Conservation (phyloP, 2,888 invertebrate genomes). For the Nomada lathburiana region DNA sequence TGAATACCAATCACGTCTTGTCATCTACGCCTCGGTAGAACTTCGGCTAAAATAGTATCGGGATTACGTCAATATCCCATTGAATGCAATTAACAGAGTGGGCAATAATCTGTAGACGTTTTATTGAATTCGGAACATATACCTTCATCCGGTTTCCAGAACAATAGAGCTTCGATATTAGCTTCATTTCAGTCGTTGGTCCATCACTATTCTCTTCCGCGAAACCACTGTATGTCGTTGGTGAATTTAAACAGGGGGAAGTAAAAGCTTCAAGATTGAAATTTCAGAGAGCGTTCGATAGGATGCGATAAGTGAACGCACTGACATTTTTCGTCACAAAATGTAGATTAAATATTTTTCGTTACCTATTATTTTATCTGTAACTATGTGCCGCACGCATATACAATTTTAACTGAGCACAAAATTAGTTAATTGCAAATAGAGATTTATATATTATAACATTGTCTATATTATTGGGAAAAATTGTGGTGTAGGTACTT, state of each 20-base stretch:
- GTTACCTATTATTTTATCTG: too few species aligned
- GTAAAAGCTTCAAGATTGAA: not conserved
- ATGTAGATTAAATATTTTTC: too few species aligned
- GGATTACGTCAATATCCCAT: conserved; percentile 17
- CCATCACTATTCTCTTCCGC: not conserved
- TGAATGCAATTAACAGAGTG: not conserved
- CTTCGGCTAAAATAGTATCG: not conserved
- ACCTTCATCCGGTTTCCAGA: not conserved
- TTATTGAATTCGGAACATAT: not conserved
- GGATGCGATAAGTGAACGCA: too few species aligned
- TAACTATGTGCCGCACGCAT: too few species aligned
- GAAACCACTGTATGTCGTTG: not conserved
- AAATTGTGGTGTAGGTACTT: too few species aligned
- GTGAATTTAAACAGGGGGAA: not conserved
- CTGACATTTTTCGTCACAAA: too few species aligned
- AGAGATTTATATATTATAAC: too few species aligned
- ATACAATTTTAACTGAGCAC: too few species aligned
- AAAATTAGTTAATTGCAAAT: too few species aligned
- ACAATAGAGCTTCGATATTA: conserved; percentile 1
- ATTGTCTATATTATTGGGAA: too few species aligned
- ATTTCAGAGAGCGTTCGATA: not conserved
- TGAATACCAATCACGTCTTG: conserved; percentile 30
- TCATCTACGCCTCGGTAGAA: not conserved
- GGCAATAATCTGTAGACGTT: not conserved
- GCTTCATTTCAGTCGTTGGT: not conserved